Base-by-base conservation (phyloP, 2,797 vertebrate species). In the Anguilla pacifica region DNA sequence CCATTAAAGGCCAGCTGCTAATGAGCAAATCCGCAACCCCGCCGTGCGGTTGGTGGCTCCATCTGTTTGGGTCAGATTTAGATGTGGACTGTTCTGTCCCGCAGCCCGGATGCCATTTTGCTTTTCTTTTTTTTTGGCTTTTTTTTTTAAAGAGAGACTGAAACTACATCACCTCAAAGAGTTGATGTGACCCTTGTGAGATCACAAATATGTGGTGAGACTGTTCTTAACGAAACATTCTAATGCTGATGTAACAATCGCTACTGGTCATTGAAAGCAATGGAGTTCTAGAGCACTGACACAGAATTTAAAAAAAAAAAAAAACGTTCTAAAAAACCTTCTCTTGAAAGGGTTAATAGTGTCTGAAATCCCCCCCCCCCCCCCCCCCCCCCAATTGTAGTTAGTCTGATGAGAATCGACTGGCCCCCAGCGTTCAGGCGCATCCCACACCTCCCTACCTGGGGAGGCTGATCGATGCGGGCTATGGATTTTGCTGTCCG, bases 391-490 rank as follows among this genome's bases (percentile, higher is more conserved):
- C 87, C 88, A 87, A 57, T 88, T 89, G 91, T 0, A 84, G 87
- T 90, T 84, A 55, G 90, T 90, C 90, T 77, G 82, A 72, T 89
- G 83, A n/a, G 39, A 87, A 72, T 59, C 79, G 87, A 89, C 88
- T 87, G 22, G 89, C 53, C 74, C 88, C 61, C 88, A 89, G 89
- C 86, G 74, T 70, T 85, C 90, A 85, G 28, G n/a, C 89, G 90
- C 49, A 59, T 59, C 87, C 91, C 88, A 87, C 51, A 86, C 43
- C 86, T 43, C 86, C 86, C 87, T 67, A 88, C 84, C 82, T 88
- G 55, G 46, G 91, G 84, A 90, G 89, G 82, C 88, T 85, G 94
- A 93, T 89, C 89, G 83, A 57, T 88, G 89, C 35, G 51, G 85
- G 72, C 86, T 87, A 89, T 89, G 79, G 85, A 89, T 86, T 90